phyloP scores from a whole-genome alignment of 2,888 invertebrate genomes.

The Acanthosepion pharaonis region DNA sequence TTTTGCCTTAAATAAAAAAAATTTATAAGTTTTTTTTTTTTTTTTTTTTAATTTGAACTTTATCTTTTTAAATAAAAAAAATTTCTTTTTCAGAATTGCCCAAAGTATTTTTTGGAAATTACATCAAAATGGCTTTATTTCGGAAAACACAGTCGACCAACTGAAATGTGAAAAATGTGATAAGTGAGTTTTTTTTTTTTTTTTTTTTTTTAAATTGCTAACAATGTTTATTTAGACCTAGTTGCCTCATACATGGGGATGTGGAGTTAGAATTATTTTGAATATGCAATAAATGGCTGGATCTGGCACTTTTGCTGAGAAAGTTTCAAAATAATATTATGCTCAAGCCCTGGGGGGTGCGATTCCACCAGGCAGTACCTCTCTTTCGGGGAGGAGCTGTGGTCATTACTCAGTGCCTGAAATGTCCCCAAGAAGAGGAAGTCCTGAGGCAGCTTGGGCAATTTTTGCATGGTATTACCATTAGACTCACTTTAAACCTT shows the following conservation, averaged over 20 bases:
- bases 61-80: background rate
- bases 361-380: no score
- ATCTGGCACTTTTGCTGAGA: no score
- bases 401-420: no score
- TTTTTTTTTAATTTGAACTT: background rate
- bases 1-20: no score
- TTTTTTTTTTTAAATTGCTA: background rate
- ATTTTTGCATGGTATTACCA: no score
- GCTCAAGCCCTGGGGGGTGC: no score
- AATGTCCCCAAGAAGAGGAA: no score
- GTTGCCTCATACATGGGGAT: background rate
- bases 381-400: no score
- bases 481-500: no score
- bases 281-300: background rate
- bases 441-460: no score
- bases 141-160: slow-evolving; percentile 90
- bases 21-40: background rate
- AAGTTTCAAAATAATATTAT: no score
- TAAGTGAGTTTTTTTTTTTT: slow-evolving; percentile 75
- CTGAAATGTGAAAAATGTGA: slow-evolving; percentile 91
- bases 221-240: no score
- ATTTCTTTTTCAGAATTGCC: slow-evolving; percentile 81
- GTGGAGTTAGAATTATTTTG: accelerated
- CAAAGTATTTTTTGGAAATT: slow-evolving; percentile 91
- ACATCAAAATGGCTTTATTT: slow-evolving; percentile 86